These are phyloP conservation scores for Trichosurus vulpecula DNA, from an alignment of 2,797 vertebrate species.

Conservation along the genomic window DNA sequence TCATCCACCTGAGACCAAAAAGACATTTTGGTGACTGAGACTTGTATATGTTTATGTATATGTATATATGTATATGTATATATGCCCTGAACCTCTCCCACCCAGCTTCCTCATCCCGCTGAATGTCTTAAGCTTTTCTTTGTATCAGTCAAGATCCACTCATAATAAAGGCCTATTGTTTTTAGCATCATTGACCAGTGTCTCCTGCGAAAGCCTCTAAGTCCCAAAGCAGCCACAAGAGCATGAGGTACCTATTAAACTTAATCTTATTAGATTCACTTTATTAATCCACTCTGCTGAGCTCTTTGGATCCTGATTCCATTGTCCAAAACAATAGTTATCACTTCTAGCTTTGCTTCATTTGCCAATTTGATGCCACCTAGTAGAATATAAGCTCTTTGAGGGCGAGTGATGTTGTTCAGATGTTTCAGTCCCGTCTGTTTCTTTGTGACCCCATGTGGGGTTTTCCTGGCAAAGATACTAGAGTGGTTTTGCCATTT, in stretches of 20 bases:
- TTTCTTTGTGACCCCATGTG: background rate
- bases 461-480: background rate
- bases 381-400: background rate
- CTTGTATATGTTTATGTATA: background rate
- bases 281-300: background rate
- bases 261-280: background rate
- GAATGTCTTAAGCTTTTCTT: background rate
- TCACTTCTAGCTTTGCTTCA: background rate
- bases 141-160: background rate
- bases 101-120: background rate
- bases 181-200: background rate
- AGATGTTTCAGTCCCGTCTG: background rate
- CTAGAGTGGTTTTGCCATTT: background rate
- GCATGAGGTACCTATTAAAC: background rate
- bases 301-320: background rate
- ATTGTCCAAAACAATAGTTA: background rate
- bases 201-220: too few relatives aligned
- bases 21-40: background rate
- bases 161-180: background rate
- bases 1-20: background rate
- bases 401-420: background rate
- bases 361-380: background rate
- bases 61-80: too few relatives aligned
- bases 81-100: background rate
- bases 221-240: background rate